Conservation (phyloP, 2,797 vertebrate genomes). For the Sebastes matsubarae region DNA sequence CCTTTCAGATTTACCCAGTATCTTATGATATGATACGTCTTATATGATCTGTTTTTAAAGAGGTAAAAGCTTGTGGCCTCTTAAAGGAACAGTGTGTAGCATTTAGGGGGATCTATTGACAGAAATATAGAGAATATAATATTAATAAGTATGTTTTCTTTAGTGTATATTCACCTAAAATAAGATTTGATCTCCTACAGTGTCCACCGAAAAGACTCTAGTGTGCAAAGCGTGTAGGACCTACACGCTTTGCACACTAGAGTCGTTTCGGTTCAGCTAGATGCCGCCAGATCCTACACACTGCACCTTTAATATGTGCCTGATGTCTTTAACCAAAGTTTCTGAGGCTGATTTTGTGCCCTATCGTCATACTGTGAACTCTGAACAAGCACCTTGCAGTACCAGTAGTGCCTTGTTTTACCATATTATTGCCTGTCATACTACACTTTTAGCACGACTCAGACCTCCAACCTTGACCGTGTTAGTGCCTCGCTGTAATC, state of each 20-base stretch:
- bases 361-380: conserved; percentile 22
- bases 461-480: background rate
- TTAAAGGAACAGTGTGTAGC: background rate
- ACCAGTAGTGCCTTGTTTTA: background rate
- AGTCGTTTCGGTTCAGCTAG: too few species aligned
- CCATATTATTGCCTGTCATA: background rate
- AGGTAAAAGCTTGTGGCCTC: background rate
- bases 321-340: conserved; percentile 45
- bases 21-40: background rate
- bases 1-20: background rate
- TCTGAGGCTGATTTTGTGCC: conserved; percentile 14
- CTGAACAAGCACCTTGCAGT: background rate
- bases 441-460: background rate
- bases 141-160: too few species aligned
- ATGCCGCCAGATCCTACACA: too few species aligned
- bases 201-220: too few species aligned
- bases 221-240: too few species aligned
- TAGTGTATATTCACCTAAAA: too few species aligned
- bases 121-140: too few species aligned
- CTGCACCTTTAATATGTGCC: background rate
- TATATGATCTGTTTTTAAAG: background rate
- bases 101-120: too few species aligned
- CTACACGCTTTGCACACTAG: too few species aligned
- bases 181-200: too few species aligned
- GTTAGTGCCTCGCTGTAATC: background rate